Conservation (phyloP, 2,113 vertebrate genomes). For the Coreoperca whiteheadi region DNA sequence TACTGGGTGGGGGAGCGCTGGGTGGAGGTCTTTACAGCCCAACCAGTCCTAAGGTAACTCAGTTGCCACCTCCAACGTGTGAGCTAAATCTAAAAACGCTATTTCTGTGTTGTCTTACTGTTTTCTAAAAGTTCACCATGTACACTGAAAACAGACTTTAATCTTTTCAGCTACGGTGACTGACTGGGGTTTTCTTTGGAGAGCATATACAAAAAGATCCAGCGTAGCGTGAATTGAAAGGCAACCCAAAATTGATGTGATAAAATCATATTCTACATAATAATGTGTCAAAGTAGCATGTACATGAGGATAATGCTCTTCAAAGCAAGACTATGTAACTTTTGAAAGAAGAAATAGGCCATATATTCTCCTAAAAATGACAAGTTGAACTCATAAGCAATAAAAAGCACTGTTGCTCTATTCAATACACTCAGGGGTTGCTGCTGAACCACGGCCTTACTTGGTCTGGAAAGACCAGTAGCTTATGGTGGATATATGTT, state of each 20-base stretch:
- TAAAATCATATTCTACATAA: neutral
- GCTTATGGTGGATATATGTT: neutral
- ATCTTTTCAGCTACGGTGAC: no score
- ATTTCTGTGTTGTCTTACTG: neutral
- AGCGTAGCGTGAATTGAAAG: neutral
- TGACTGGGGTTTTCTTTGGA: no score
- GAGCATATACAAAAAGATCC: neutral
- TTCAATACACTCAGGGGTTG: neutral
- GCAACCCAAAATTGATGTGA: neutral
- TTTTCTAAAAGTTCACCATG: neutral
- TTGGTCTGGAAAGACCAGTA: conserved; percentile 4
- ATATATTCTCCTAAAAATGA: no score
- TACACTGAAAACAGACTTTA: neutral
- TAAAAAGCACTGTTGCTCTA: no score
- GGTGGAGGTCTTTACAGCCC: conserved; percentile 82
- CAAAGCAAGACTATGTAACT: no score
- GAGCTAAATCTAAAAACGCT: neutral
- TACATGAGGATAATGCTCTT: neutral
- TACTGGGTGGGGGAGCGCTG: conserved; percentile 74
- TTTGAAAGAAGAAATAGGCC: no score
- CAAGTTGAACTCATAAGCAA: no score
- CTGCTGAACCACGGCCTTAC: neutral
- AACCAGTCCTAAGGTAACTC: conserved; percentile 77
- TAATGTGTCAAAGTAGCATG: no score
- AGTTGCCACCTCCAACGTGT: neutral